Evolutionary conservation across 2,113 vertebrate genomes (phyloP), one percentile per base, ranked within the genome.

Genomic region (Ptilonorhynchus violaceus): DNA sequence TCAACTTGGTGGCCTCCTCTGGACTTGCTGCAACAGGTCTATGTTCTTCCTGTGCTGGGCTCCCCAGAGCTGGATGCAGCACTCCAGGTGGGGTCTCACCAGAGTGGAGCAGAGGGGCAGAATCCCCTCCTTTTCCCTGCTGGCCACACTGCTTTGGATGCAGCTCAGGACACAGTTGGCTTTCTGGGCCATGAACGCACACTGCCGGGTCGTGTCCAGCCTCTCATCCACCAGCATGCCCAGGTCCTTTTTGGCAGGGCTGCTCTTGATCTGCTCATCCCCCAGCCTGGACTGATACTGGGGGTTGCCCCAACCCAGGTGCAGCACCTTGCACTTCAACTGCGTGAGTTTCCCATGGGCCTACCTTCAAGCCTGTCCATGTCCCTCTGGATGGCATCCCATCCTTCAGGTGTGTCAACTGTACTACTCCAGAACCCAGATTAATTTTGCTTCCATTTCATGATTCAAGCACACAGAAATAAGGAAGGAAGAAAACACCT

Each of bases 341-440:
- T 4, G 6, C 14, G 3, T 18, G 41, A 28, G 20, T 13, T 41
- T 53, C 30, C n/a, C 20, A 25, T 53, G 20, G n/a, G n/a, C 53
- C 30, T 19, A 4, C 16, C 12, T 75, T 82, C 0, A 1, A 47
- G 69, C 46, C 20, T 82, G 28, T 30, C 39, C 33, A 0, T 21
- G 39, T 41, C 47, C 30, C 14, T 89, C 28, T 60, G 62, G 33
- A 18, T 53, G 69, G 47, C 20, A 76, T 47, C 55, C 46, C 63
- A 30, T 75, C 53, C 46, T 68, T 75, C 62, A 62, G 9, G 13
- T 35, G n/a, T 53, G 46, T 31, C 69, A 68, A 22, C 46, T 60
- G 47, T 30, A 53, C 20, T 47, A 25, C 53, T 68, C 28, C 47
- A 68, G 44, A 50, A 33, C 18, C 27, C 83, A 27, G 17, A 28